Percentiles rank a stretch among this genome's conserved stretches.
Conservation (phyloP, 1,140 invertebrate genomes). For the Portunus trituberculatus region DNA sequence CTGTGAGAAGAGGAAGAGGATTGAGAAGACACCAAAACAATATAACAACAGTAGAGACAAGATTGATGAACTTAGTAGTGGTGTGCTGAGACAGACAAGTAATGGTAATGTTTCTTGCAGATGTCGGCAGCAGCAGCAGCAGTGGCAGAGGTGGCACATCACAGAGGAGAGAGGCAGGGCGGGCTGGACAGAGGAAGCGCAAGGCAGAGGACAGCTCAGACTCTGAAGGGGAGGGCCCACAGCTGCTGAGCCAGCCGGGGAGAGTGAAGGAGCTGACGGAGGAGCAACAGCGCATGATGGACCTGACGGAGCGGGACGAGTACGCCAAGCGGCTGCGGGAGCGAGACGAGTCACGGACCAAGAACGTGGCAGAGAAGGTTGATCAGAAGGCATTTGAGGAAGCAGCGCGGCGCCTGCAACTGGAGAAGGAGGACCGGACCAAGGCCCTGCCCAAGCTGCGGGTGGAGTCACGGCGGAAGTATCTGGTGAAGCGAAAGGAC, state of each 20-base stretch:
- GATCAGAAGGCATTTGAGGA: constrained; percentile 92
- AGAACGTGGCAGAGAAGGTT: constrained; percentile 88
- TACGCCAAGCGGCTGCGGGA: constrained; percentile 93
- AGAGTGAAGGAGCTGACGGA: constrained; percentile 81
- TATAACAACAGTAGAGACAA: too few species aligned
- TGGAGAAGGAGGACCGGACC: constrained; percentile 91
- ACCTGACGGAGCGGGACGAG: constrained; percentile 96
- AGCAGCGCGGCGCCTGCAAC: constrained; percentile 93
- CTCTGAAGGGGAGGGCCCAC: constrained; percentile 76
- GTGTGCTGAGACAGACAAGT: too few species aligned
- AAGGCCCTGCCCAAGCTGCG: constrained; percentile 93
- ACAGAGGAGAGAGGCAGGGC: neutral
- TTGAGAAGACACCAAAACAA: too few species aligned
- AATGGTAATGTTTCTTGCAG: neutral
- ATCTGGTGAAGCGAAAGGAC: constrained; percentile 96
- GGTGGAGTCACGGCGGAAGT: constrained; percentile 94
- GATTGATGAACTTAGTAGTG: too few species aligned
- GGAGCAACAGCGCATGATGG: constrained; percentile 86
- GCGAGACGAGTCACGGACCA: constrained; percentile 93
- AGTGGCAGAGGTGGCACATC: neutral
- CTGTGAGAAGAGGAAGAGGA: too few species aligned
- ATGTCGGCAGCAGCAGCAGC: neutral
- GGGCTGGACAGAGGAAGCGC: neutral
- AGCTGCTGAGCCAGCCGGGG: constrained; percentile 67
- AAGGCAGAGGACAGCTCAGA: constrained; percentile 65